Percentiles rank a stretch among this genome's conserved stretches.
phyloP scores from a whole-genome alignment of 1,140 invertebrate genomes.

The Phortica variegata region DNA sequence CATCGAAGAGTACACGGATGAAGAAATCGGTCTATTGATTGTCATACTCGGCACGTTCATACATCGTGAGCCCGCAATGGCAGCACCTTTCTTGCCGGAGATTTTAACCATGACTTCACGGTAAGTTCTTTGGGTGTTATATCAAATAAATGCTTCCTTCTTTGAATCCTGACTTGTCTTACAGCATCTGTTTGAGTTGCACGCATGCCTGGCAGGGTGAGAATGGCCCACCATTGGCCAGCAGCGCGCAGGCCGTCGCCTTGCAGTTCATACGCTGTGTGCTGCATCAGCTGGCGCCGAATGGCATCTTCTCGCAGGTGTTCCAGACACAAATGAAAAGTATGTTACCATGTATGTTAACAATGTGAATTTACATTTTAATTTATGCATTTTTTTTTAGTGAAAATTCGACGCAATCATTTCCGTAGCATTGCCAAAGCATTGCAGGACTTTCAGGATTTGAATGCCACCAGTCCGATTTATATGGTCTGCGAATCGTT shows the following conservation, averaged over 20 bases:
- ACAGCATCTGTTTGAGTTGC: conserved; percentile 70
- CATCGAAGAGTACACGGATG: conserved; percentile 94
- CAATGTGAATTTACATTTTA: no score
- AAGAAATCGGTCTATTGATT: conserved; percentile 93
- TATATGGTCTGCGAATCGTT: conserved; percentile 88
- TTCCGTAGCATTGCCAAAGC: conserved; percentile 92
- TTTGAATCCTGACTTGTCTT: neutral
- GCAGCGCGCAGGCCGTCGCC: conserved; percentile 87
- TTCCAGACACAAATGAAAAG: conserved; percentile 87
- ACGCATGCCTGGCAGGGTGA: conserved; percentile 91
- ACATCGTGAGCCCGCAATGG: conserved; percentile 89
- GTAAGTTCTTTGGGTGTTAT: no score
- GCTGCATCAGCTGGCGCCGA: conserved; percentile 92
- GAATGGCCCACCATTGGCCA: conserved; percentile 82
- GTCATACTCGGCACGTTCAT: conserved; percentile 94
- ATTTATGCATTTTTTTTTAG: conserved; percentile 14
- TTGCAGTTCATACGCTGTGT: conserved; percentile 96
- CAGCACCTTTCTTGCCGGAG: conserved; percentile 89
- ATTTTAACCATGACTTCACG: conserved; percentile 86
- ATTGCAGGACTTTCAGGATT: conserved; percentile 93
- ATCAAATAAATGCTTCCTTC: no score
- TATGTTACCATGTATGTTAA: conserved; percentile 42
- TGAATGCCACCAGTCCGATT: conserved; percentile 91
- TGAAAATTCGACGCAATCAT: conserved; percentile 62
- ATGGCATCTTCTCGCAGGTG: conserved; percentile 94